Base-by-base conservation (phyloP, 1,140 invertebrate species). In the Cardiocondyla obscurior region DNA sequence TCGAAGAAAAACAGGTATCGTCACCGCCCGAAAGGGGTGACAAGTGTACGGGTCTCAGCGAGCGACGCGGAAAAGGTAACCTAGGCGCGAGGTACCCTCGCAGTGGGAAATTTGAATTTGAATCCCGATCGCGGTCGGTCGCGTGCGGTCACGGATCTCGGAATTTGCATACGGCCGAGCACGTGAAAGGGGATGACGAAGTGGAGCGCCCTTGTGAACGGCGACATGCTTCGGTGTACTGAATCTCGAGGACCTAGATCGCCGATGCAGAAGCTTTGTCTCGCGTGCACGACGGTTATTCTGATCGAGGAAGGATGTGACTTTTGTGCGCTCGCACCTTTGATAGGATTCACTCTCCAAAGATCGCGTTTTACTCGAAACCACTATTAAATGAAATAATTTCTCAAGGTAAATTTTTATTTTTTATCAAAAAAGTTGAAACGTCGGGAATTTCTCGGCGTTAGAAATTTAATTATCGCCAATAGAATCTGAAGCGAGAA, bases 101-200 rank as follows among this genome's bases (percentile, higher is more conserved):
- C 86, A 60, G 81, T 55, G 73, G 79, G 69, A 82, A 89, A 88
- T 88, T 90, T 88, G 79, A 87, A 90, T 90, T 79, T 89, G 88
- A 90, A 90, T 90, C 58, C 82, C 57, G 84, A 55, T 64, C 82
- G 87, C 77, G 82, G 49, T 77, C 81, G 81, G 89, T 92, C 91
- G 90, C 90, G 91, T 92, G 91, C 86, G 79, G 81, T 74, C 70
- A 81, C 62, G 73, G 85, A 86, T 86, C 87, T 57, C 28, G 14
- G 8, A 82, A 88, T 87, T 88, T 88, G 81, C 86, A 88, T 88
- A 85, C 30, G 69, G 60, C 42, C 73, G 25, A 62, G 16, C 49
- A 69, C 62, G 46, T 69, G 49, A 83, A 77, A 87, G 81, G 81
- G 85, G 81, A 79, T 81, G 65, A 73, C 85, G 82, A 55, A 62